These are phyloP conservation scores for Holothuria scabra DNA, from an alignment of 53 echinoderm and acorn worm species.

Conservation along the genomic window DNA sequence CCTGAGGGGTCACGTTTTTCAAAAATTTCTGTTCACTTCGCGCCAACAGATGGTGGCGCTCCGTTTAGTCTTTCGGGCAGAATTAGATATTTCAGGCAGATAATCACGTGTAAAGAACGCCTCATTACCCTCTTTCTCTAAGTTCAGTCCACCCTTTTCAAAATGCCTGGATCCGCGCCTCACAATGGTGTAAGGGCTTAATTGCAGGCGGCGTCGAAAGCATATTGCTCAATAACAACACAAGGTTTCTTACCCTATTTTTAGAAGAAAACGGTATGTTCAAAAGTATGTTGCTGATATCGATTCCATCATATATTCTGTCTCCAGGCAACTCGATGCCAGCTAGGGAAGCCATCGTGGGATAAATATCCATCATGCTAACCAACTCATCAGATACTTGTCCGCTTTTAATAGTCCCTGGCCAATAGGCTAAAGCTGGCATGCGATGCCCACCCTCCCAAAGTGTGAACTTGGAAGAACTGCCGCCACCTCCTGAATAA, in stretches of 20 bases:
- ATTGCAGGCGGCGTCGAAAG: too few relatives aligned
- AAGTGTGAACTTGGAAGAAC: constrained; percentile 61
- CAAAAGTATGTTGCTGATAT: constrained; percentile 57
- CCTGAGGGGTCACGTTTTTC: too few relatives aligned
- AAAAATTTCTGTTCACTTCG: too few relatives aligned
- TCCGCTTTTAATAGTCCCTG: constrained; percentile 51
- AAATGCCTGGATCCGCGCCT: too few relatives aligned
- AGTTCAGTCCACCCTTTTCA: too few relatives aligned
- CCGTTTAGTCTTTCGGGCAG: too few relatives aligned
- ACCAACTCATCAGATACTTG: constrained; percentile 30
- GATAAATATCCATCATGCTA: constrained; percentile 70
- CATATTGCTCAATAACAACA: too few relatives aligned
- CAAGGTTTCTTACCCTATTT: constrained; percentile 15
- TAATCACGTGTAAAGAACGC: too few relatives aligned
- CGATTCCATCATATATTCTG: constrained; percentile 74
- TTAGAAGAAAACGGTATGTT: constrained; percentile 37
- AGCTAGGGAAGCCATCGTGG: constrained; percentile 71
- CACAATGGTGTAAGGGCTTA: too few relatives aligned
- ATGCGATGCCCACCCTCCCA: constrained; percentile 80
- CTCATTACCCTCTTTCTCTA: too few relatives aligned
- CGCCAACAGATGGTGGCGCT: too few relatives aligned
- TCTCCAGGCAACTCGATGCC: constrained; percentile 55
- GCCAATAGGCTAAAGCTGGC: constrained; percentile 69
- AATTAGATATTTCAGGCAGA: too few relatives aligned
- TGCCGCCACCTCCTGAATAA: constrained; percentile 73